phyloP scores from a whole-genome alignment of 2,113 vertebrate genomes.

The Tenebrosternarchus preto region DNA sequence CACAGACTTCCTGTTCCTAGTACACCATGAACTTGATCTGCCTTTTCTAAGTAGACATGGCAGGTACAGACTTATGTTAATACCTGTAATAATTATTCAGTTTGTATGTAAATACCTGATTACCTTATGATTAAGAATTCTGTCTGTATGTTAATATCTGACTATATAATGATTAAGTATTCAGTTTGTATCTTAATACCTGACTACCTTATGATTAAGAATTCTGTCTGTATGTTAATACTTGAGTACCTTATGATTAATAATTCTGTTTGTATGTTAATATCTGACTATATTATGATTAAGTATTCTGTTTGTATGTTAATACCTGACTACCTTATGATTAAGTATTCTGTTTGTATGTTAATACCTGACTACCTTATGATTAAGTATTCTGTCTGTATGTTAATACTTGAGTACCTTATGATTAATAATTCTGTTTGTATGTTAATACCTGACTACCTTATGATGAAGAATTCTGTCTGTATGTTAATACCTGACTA shows the following conservation, averaged over 20 bases:
- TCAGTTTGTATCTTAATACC: slow-evolving; percentile 16
- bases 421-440: slow-evolving; percentile 13
- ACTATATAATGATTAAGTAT: background rate
- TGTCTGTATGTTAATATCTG: slow-evolving; percentile 4
- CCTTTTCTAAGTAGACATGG: background rate
- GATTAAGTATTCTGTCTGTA: slow-evolving; percentile 16
- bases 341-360: slow-evolving; percentile 14
- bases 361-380: background rate
- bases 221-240: slow-evolving; percentile 15
- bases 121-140: slow-evolving; percentile 6
- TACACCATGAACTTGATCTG: too few species aligned
- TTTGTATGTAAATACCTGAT: slow-evolving; percentile 5
- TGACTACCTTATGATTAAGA: background rate
- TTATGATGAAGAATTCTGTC: slow-evolving; percentile 3
- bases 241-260: background rate
- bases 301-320: slow-evolving; percentile 9
- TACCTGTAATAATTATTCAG: slow-evolving; percentile 4
- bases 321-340: background rate
- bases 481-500: slow-evolving; percentile 14
- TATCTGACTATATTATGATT: background rate
- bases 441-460: slow-evolving; percentile 1
- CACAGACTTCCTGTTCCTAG: background rate
- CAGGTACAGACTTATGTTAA: slow-evolving; percentile 8
- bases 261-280: slow-evolving; percentile 9
- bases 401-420: background rate